Evolutionary conservation across 1,140 invertebrate genomes (phyloP), one percentile per base, ranked within the genome.

Genomic region (Lasaia peninsularis): DNA sequence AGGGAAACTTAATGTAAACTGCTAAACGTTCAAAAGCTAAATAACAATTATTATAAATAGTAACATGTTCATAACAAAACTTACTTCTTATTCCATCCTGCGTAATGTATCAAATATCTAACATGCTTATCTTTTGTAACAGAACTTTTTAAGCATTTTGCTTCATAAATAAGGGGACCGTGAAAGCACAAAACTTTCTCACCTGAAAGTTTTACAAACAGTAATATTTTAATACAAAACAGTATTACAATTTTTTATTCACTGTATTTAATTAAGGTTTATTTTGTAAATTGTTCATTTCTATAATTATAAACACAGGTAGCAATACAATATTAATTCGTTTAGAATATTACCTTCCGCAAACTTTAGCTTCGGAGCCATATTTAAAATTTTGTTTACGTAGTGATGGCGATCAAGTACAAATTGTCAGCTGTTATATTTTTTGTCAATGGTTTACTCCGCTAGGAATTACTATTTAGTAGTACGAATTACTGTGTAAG

Each of bases 71-170:
- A 56, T 11, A 11, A 1, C 18, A 52, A 48, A 52, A 91, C 91
- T 90, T 92, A 98, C 96, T 97, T 98, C 92, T 98, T 98, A 86
- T 98, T 98, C 97, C 97, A 99, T 6, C 98, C 98, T 72, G 96
- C 96, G 89, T 99, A 99, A 88, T 99, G 98, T 65, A 99, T 97
- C 20, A 97, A 94, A 90, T 98, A 99, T 80, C 95, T 94, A 2
- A 96, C 91, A 83, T 94, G 93, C 85, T 96, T 96, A 64, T 98
- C 96, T 75, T 95, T 96, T 6, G 93, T 92, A 18, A 94, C 90
- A 58, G 94, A 94, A 62, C 93, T 92, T 87, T 97, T 97, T 7
- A 98, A 89, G 86, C 96, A 97, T 92, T 98, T 99, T 7, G 97
- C 97, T 91, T 98, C 97, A 86, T 98, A 99, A 62, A 98, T 95